Conservation (phyloP, 2,113 vertebrate species). For the Hystrix cristata region DNA sequence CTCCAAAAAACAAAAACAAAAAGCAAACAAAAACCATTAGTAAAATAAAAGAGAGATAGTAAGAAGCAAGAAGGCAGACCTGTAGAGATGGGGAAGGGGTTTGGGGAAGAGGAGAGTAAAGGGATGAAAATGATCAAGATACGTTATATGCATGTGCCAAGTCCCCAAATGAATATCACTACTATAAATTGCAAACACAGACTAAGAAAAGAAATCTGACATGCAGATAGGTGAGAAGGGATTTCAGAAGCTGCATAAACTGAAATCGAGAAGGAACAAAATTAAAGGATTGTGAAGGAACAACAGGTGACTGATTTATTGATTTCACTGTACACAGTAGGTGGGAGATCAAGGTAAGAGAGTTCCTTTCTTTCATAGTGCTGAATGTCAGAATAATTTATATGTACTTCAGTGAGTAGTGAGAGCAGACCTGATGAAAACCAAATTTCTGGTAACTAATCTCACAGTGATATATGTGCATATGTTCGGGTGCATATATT, state of each 20-base stretch:
- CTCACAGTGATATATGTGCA: background rate
- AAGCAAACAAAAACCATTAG: background rate
- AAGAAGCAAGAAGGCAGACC: background rate
- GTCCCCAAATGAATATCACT: background rate
- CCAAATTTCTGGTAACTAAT: slow-evolving; percentile 13
- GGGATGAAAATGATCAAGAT: background rate
- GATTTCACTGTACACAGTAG: background rate
- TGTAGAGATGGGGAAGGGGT: background rate
- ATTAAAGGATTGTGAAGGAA: background rate
- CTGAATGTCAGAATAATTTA: background rate
- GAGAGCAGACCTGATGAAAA: background rate
- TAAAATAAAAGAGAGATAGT: background rate
- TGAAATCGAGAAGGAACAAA: background rate
- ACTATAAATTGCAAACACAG: background rate
- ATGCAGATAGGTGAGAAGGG: background rate
- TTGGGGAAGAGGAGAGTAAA: background rate
- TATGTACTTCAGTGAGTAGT: background rate
- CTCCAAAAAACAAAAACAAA: no score
- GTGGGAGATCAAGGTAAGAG: background rate
- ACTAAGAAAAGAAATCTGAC: background rate
- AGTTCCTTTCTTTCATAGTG: background rate
- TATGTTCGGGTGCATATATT: background rate
- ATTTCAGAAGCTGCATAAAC: slow-evolving; percentile 41
- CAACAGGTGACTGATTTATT: background rate
- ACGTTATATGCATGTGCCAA: background rate